Percentiles rank a stretch among this genome's conserved stretches.
These are phyloP conservation scores for Temnothorax rugatulus DNA, from an alignment of 2,888 invertebrate genomes.

Conservation along the genomic window DNA sequence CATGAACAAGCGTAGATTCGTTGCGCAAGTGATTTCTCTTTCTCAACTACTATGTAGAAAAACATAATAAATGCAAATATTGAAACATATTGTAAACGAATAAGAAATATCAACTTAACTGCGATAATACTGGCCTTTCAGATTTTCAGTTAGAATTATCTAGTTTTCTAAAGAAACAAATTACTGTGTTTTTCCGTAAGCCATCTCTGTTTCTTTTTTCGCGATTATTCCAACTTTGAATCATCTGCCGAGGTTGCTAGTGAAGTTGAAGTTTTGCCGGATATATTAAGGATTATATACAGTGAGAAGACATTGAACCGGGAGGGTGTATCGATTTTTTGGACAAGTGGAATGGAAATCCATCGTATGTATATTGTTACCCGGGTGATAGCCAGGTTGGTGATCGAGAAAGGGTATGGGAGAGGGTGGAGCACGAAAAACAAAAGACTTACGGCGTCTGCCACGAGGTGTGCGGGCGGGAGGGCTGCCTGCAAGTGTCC, in stretches of 20 bases:
- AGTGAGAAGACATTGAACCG: constrained; percentile 25
- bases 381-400: constrained; percentile 16
- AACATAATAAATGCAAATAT: constrained; percentile 11
- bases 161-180: background rate
- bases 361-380: constrained; percentile 48
- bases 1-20: constrained; percentile 1
- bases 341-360: constrained; percentile 41
- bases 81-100: background rate
- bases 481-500: constrained; percentile 89
- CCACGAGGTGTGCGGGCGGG: constrained; percentile 89
- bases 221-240: constrained; percentile 35
- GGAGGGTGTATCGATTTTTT: constrained; percentile 33
- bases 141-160: background rate
- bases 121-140: background rate
- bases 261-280: constrained; percentile 1
- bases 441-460: constrained; percentile 87
- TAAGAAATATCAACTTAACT: background rate
- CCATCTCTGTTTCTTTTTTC: background rate
- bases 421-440: constrained; percentile 85
- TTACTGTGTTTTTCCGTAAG: background rate
- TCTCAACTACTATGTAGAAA: background rate
- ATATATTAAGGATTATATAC: constrained; percentile 22
- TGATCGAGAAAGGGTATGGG: constrained; percentile 62
- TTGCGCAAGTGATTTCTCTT: constrained; percentile 23
- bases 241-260: constrained; percentile 5